These are phyloP conservation scores for Micronycteris hirsuta DNA, from an alignment of 2,113 vertebrate genomes.

Conservation along the genomic window DNA sequence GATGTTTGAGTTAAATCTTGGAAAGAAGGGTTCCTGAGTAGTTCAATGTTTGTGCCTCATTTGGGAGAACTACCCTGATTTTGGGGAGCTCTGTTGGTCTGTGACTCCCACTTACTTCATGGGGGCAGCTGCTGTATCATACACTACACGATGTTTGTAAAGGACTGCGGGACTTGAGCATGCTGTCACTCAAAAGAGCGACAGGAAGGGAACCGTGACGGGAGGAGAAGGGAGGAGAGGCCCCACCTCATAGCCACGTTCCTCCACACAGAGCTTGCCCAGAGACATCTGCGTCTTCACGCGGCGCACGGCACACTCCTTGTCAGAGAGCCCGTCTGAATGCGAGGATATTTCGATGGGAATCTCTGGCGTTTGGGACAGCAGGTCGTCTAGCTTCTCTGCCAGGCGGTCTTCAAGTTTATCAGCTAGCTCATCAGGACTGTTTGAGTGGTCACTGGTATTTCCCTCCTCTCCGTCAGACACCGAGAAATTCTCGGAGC, in stretches of 20 bases:
- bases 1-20: background rate
- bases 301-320: conserved; percentile 95
- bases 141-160: background rate
- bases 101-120: background rate
- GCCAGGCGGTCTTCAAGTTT: conserved; percentile 88
- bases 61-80: background rate
- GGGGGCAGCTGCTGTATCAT: background rate
- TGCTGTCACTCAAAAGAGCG: background rate
- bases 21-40: background rate
- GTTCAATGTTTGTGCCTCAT: background rate
- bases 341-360: conserved; percentile 98
- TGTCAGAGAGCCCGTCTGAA: conserved; percentile 97
- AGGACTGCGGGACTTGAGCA: background rate
- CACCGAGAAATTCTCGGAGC: conserved; percentile 97
- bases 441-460: conserved; percentile 97
- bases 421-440: conserved; percentile 87
- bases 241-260: conserved; percentile 92
- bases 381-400: conserved; percentile 89
- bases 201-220: background rate
- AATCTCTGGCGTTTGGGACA: conserved; percentile 95
- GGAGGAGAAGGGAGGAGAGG: background rate
- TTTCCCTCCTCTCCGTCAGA: conserved; percentile 98
- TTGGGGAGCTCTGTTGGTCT: background rate
- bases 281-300: conserved; percentile 99
- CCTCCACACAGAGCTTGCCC: conserved; percentile 94